Percentiles rank a stretch among this genome's conserved stretches.
Evolutionary conservation across 2,113 vertebrate genomes (phyloP).

Genomic region (Mormoops blainvillei): DNA sequence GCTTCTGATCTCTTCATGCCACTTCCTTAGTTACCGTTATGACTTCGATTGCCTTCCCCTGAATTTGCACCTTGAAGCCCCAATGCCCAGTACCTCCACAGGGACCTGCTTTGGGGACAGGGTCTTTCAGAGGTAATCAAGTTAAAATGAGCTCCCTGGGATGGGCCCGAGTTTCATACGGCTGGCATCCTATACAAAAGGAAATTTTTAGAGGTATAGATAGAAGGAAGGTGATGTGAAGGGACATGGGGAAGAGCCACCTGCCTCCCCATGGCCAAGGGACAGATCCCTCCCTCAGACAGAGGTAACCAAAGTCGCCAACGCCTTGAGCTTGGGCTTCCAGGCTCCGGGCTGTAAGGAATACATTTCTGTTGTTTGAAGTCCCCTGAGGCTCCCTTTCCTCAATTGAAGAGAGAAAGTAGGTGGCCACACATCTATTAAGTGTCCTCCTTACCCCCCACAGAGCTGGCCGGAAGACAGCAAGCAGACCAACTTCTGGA

Average conservation of each 20-base stretch:
- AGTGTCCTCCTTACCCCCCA: not conserved
- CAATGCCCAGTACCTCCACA: not conserved
- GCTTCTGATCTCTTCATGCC: not conserved
- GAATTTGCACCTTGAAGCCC: not conserved
- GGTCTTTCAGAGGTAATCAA: not conserved
- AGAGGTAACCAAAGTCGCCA: not conserved
- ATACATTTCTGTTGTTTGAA: too few species aligned
- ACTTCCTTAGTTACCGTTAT: not conserved
- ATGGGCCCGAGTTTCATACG: not conserved
- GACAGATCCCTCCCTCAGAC: too few species aligned
- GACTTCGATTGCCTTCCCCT: not conserved
- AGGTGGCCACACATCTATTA: rapidly evolving
- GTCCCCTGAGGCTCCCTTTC: not conserved
- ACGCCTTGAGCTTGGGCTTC: not conserved
- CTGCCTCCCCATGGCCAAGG: not conserved
- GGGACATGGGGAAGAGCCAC: not conserved
- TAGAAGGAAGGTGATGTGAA: not conserved
- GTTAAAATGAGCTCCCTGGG: not conserved
- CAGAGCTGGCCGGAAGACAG: not conserved
- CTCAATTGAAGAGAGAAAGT: not conserved
- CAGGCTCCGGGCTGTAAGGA: not conserved
- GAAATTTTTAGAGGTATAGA: not conserved
- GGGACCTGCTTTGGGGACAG: not conserved
- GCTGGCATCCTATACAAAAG: not conserved
- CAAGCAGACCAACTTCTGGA: not conserved